Evolutionary conservation across 2,888 invertebrate genomes (phyloP).

Genomic region (Zootermopsis nevadensis): DNA sequence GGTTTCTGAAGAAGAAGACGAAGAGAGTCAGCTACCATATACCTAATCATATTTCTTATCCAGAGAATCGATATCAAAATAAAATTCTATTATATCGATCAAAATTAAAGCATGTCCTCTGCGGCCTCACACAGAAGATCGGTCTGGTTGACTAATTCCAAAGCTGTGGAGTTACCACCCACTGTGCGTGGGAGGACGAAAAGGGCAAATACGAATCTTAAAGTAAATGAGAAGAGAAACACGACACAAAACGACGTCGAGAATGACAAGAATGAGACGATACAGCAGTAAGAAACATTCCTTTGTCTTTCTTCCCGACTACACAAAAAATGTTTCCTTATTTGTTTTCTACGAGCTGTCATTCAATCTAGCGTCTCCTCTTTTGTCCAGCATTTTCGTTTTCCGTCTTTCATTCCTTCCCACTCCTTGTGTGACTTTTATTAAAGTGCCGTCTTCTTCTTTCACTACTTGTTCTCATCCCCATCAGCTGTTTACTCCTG

Average conservation of each 20-base stretch:
- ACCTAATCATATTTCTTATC: too few relatives aligned
- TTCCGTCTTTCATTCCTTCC: background rate
- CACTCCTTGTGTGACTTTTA: slow-evolving; percentile 28
- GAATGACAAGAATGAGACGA: slow-evolving; percentile 24
- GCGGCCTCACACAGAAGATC: background rate
- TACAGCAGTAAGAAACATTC: slow-evolving; percentile 20
- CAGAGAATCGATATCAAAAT: too few relatives aligned
- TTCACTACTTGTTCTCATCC: slow-evolving; percentile 4
- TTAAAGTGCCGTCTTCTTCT: slow-evolving; percentile 37
- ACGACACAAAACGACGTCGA: slow-evolving; percentile 11
- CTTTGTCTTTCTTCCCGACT: slow-evolving; percentile 10
- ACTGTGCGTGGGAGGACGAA: background rate
- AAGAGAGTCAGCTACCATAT: too few relatives aligned
- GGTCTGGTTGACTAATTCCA: background rate
- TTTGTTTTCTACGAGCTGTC: slow-evolving; percentile 40
- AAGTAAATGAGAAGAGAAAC: background rate
- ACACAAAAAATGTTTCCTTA: slow-evolving; percentile 33
- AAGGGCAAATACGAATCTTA: background rate
- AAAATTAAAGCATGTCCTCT: too few relatives aligned
- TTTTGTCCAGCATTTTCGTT: background rate
- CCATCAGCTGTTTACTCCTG: slow-evolving; percentile 17
- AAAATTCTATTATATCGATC: too few relatives aligned
- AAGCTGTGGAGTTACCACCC: background rate
- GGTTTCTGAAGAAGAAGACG: too few relatives aligned
- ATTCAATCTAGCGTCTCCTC: slow-evolving; percentile 15